These are phyloP conservation scores for Palythoa grandis DNA, from an alignment of 92 coral and sea anemone species.

Conservation along the genomic window DNA sequence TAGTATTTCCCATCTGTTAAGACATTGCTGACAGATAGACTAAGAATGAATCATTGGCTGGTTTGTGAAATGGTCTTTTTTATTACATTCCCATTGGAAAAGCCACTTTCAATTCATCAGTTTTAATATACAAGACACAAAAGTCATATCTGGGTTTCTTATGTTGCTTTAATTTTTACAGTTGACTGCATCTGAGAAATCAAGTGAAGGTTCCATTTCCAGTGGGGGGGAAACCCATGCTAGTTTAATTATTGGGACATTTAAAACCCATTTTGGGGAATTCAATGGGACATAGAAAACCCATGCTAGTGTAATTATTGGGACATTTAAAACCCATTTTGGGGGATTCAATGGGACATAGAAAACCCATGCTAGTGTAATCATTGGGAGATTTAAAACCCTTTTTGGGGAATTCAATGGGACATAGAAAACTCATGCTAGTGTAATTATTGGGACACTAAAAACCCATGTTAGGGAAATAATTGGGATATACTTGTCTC, in stretches of 20 bases:
- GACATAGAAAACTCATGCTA: too few species aligned
- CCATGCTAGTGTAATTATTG: background rate
- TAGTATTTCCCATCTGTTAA: background rate
- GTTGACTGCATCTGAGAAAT: conserved; percentile 47
- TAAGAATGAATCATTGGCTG: conserved; percentile 25
- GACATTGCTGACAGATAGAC: conserved; percentile 7
- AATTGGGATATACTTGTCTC: conserved; percentile 46
- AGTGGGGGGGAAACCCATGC: background rate
- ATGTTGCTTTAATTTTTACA: conserved; percentile 5
- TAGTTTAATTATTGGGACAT: too few species aligned
- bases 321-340: conserved; percentile 38
- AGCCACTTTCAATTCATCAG: background rate
- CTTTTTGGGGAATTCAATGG: background rate
- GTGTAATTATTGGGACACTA: background rate
- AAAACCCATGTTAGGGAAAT: conserved; percentile 31
- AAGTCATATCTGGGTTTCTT: conserved; percentile 48
- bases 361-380: too few species aligned
- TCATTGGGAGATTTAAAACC: conserved; percentile 29
- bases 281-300: too few species aligned
- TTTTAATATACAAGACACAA: conserved; percentile 8
- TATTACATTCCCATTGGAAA: conserved; percentile 11
- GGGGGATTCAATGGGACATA: too few species aligned
- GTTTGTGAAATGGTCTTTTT: conserved; percentile 14
- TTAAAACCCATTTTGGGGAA: too few species aligned
- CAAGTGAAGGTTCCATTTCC: conserved; percentile 55